phyloP scores from a whole-genome alignment of 1,140 invertebrate genomes.

The Macrosteles quadrilineatus region DNA sequence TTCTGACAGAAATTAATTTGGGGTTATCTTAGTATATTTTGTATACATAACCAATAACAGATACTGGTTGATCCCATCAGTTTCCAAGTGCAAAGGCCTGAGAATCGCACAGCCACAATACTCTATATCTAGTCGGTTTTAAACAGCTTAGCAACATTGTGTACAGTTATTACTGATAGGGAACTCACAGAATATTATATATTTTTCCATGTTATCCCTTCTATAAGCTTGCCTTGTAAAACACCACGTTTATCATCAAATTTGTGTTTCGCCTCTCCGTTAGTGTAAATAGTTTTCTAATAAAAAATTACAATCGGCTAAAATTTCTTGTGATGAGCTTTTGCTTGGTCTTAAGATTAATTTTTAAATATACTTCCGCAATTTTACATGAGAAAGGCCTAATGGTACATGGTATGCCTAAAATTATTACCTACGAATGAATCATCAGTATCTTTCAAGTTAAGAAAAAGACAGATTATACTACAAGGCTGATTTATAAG shows the following conservation, averaged over 20 bases:
- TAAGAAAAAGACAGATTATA: too few relatives aligned
- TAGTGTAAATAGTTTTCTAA: background rate
- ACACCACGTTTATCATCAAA: background rate
- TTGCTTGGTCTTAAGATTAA: background rate
- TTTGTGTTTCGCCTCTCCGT: background rate
- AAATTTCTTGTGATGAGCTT: background rate
- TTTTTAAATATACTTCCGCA: background rate
- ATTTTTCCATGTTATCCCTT: slow-evolving; percentile 1
- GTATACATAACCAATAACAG: too few relatives aligned
- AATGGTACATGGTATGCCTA: too few relatives aligned
- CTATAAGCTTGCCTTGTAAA: background rate
- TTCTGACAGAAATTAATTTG: too few relatives aligned
- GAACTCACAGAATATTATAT: background rate
- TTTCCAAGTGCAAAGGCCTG: background rate
- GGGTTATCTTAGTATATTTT: too few relatives aligned
- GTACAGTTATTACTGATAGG: background rate
- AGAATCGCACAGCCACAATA: slow-evolving; percentile 1
- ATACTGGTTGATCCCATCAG: too few relatives aligned
- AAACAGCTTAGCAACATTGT: background rate
- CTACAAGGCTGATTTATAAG: too few relatives aligned
- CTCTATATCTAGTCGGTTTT: slow-evolving; percentile 20
- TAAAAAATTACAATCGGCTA: background rate
- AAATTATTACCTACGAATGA: too few relatives aligned
- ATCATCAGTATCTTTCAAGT: too few relatives aligned
- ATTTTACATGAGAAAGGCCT: background rate